Evolutionary conservation across 2,113 vertebrate species (phyloP), one percentile per base, ranked within the genome.

Genomic region (Ancistrus triradiatus): DNA sequence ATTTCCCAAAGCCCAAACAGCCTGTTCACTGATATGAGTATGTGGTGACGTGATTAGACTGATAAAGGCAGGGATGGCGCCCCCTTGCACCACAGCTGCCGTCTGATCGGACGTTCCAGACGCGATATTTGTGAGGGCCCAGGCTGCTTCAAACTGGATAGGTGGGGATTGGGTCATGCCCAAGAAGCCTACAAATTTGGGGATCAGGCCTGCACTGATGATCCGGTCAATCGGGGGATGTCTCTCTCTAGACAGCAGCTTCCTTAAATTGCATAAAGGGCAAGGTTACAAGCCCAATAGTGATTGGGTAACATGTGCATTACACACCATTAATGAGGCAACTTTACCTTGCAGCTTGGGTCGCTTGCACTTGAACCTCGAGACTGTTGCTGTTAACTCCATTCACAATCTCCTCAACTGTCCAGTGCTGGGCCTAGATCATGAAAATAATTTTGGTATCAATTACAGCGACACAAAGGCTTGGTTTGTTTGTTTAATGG

Each of bases 81-180:
- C 94, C 3, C 92, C 93, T 18, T 92, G 88, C 4, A 99, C 96
- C 8, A 99, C 95, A 0, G 94, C 93, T n/a, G 83, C 90, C 0
- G 96, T 99, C 77, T 99, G 95, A 3, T 95, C 92, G 0, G 91
- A 91, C 0, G 91, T 97, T 52, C 95, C 96, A 0, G 96, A 99
- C 17, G 95, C 95, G 1, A 99, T 99, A 83, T 99, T 99, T 19
- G 96, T 99, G 65, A 99, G 87, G 0, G 95, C 95, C 96, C 96
- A 99, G n/a, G 95, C 93, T 7, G 96, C 92, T 66, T 98, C 96
- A 43, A 98, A 99, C 82, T 98, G 96, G 76, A 97, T 94, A 0
- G 93, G 91, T 3, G 91, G 89, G 24, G 88, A 94, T 5, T 93
- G 88, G 1, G 42, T 57, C 75, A 84, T 73, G 0, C 87, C 84